A percentile compares a stretch with the other conserved stretches of the same genome.
phyloP scores from a whole-genome alignment of 2,888 invertebrate species.

The Eutolmus rufibarbis region DNA sequence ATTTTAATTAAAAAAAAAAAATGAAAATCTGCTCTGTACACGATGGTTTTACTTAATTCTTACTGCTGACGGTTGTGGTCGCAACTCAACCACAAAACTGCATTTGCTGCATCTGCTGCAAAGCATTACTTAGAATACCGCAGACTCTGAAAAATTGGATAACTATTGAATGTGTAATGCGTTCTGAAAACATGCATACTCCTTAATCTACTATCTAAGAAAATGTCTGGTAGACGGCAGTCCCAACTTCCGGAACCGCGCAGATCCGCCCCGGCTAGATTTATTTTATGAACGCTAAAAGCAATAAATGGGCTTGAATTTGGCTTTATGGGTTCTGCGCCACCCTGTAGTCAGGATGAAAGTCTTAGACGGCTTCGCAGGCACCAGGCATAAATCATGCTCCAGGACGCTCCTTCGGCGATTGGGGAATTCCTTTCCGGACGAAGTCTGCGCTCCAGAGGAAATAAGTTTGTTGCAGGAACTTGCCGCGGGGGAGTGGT shows the following conservation, averaged over 20 bases:
- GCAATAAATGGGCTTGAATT: slow-evolving; percentile 28
- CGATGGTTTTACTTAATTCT: too few relatives aligned
- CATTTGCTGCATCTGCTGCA: neutral
- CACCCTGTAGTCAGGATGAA: neutral
- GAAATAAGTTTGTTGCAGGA: neutral
- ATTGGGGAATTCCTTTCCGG: neutral
- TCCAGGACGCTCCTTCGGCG: neutral
- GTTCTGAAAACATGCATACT: neutral
- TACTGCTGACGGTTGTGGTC: too few relatives aligned
- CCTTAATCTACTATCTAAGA: neutral
- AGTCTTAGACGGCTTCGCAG: neutral
- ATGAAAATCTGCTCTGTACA: too few relatives aligned
- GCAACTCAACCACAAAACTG: neutral
- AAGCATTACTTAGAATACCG: neutral
- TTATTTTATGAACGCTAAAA: slow-evolving; percentile 29
- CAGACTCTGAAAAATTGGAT: neutral
- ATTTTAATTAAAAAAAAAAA: too few relatives aligned
- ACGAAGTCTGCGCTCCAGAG: neutral
- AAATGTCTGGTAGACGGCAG: neutral
- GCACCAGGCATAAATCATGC: neutral
- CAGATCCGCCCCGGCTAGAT: neutral
- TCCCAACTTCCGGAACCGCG: neutral
- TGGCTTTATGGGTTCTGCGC: neutral
- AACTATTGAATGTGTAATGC: neutral
- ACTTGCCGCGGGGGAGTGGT: neutral